These are phyloP conservation scores for Torymus aiolomorphi DNA, from an alignment of 2,888 invertebrate genomes.

Conservation along the genomic window DNA sequence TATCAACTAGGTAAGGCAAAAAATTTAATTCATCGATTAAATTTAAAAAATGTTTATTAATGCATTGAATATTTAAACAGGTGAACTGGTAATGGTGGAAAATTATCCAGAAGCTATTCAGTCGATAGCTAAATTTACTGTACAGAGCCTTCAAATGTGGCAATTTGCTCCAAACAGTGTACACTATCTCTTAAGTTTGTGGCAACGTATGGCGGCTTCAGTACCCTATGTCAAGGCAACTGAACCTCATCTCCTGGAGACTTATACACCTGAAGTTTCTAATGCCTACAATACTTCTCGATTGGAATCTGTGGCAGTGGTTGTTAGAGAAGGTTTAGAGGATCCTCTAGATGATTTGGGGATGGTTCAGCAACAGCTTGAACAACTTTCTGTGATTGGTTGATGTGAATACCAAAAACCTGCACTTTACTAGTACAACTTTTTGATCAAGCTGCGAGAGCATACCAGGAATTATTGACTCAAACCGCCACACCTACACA, in stretches of 20 bases:
- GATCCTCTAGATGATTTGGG: conserved; percentile 97
- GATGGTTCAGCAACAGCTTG: conserved; percentile 96
- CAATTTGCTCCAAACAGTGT: conserved; percentile 99
- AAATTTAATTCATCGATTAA: not conserved
- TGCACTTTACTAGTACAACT: conserved; percentile 94
- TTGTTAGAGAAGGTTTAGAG: conserved; percentile 93
- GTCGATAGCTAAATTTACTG: conserved; percentile 97
- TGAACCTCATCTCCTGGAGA: conserved; percentile 95
- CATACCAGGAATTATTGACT: conserved; percentile 87
- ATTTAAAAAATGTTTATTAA: conserved; percentile 7
- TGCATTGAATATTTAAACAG: conserved; percentile 68
- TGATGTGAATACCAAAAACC: conserved; percentile 97
- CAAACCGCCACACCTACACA: conserved; percentile 77
- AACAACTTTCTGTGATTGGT: conserved; percentile 96
- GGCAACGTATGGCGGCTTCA: conserved; percentile 99
- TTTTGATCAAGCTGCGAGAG: conserved; percentile 94
- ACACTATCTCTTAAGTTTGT: conserved; percentile 95
- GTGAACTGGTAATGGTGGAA: conserved; percentile 97
- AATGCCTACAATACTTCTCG: conserved; percentile 96
- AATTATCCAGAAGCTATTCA: conserved; percentile 96
- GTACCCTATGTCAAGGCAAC: conserved; percentile 98
- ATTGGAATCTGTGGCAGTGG: conserved; percentile 92
- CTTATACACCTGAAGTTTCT: conserved; percentile 97
- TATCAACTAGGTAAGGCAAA: conserved; percentile 86
- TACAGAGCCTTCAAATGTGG: conserved; percentile 98